Percentiles rank a stretch among this genome's conserved stretches.
phyloP scores from a whole-genome alignment of 2,888 invertebrate species.

The Apotomis betuletana region DNA sequence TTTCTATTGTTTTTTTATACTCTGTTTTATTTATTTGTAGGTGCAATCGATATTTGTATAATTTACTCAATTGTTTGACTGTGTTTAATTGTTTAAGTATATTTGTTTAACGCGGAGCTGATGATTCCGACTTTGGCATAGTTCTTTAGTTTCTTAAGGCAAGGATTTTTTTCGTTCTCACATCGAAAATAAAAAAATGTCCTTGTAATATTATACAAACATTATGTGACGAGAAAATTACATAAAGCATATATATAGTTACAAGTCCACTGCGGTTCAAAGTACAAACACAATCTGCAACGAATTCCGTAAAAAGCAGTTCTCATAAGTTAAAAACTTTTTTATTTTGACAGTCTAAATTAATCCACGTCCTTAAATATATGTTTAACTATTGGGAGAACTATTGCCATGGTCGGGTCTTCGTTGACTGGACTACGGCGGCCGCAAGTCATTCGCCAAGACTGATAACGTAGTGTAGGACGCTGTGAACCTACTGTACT shows the following conservation, averaged over 20 bases:
- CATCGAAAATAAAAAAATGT: no score
- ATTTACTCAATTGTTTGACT: slow-evolving; percentile 6
- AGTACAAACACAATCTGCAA: no score
- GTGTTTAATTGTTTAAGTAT: not conserved
- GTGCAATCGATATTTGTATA: slow-evolving; percentile 10
- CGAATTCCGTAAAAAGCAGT: no score
- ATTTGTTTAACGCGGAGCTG: not conserved
- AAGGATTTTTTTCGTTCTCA: no score
- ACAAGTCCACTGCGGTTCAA: no score
- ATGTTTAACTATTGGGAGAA: not conserved
- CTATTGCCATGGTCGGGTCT: not conserved
- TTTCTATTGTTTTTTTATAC: slow-evolving; percentile 27
- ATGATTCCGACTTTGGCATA: not conserved
- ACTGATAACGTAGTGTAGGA: slow-evolving; percentile 57
- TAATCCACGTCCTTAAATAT: not conserved
- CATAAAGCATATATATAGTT: no score
- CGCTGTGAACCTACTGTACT: slow-evolving; percentile 1
- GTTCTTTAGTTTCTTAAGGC: not conserved
- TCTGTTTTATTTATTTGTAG: slow-evolving; percentile 27
- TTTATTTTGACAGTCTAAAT: not conserved
- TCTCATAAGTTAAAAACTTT: no score
- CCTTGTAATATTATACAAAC: no score
- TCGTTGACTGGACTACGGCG: slow-evolving; percentile 19
- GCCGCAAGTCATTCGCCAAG: slow-evolving; percentile 51
- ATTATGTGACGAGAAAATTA: no score